phyloP scores from a whole-genome alignment of 1,140 invertebrate genomes.

The Andricus grossulariae region DNA sequence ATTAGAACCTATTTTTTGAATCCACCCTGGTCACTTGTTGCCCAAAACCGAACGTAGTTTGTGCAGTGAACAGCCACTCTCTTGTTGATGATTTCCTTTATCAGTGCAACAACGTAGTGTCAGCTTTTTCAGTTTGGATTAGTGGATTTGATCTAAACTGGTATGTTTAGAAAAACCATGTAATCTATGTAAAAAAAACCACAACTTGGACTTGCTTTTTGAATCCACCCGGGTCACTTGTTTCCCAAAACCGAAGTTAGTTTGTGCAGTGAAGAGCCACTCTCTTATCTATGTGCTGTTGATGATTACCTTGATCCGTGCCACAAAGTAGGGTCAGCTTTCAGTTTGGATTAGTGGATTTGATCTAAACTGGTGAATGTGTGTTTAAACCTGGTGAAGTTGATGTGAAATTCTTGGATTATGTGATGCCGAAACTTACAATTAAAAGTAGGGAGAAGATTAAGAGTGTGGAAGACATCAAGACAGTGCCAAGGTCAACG shows the following conservation, averaged over 20 bases:
- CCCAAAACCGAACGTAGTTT: no score
- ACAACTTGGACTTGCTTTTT: not conserved
- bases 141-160: no score
- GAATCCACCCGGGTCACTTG: not conserved
- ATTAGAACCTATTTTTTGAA: not conserved
- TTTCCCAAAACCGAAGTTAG: not conserved
- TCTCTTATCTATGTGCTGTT: not conserved
- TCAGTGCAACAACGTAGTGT: no score
- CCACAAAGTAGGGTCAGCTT: no score
- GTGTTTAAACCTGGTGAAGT: not conserved
- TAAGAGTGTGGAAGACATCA: not conserved
- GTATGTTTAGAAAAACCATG: no score
- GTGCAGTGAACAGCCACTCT: no score
- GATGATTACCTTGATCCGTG: not conserved
- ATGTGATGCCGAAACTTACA: not conserved
- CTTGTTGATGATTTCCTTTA: no score
- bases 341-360: no score
- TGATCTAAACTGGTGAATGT: not conserved
- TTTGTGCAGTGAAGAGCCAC: not conserved
- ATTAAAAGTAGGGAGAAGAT: no score
- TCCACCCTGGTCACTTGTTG: no score
- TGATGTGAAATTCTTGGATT: not conserved
- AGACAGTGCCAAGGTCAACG: constrained; percentile 15
- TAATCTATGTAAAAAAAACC: no score
- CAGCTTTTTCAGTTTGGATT: no score